These are phyloP conservation scores for Clarias batrachus DNA, from an alignment of 2,113 vertebrate genomes.

Conservation along the genomic window DNA sequence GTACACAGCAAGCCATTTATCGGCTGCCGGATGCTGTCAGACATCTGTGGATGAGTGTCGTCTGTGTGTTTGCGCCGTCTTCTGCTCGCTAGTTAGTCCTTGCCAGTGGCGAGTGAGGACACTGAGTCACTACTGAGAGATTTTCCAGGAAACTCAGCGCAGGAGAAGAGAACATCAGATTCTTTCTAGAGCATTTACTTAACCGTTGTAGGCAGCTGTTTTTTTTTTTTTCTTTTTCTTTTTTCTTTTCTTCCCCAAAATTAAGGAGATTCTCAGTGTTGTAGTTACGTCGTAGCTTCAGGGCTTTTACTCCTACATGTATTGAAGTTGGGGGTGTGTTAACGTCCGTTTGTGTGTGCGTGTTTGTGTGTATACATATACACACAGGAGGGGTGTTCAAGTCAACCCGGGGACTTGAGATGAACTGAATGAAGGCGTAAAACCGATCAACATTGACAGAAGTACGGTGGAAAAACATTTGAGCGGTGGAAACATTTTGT, in stretches of 20 bases:
- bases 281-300: neutral
- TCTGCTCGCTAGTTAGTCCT: neutral
- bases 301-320: neutral
- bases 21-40: neutral
- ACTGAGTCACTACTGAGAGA: neutral
- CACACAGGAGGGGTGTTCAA: constrained; percentile 17
- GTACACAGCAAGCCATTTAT: neutral
- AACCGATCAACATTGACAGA: no score
- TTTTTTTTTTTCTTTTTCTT: neutral
- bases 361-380: constrained; percentile 49
- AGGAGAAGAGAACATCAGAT: neutral
- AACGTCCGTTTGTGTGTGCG: constrained; percentile 28
- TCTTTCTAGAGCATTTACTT: neutral
- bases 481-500: no score
- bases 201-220: neutral
- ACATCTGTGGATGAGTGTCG: neutral
- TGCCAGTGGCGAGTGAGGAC: neutral
- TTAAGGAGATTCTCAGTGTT: neutral
- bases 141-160: neutral
- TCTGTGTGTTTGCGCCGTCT: neutral
- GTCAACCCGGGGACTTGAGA: no score
- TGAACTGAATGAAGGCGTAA: no score
- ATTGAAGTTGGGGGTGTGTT: neutral
- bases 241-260: no score
- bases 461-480: no score